Percentiles rank a stretch among this genome's conserved stretches.
phyloP scores from a whole-genome alignment of 2,888 invertebrate species.

The Epirrita christyi region DNA sequence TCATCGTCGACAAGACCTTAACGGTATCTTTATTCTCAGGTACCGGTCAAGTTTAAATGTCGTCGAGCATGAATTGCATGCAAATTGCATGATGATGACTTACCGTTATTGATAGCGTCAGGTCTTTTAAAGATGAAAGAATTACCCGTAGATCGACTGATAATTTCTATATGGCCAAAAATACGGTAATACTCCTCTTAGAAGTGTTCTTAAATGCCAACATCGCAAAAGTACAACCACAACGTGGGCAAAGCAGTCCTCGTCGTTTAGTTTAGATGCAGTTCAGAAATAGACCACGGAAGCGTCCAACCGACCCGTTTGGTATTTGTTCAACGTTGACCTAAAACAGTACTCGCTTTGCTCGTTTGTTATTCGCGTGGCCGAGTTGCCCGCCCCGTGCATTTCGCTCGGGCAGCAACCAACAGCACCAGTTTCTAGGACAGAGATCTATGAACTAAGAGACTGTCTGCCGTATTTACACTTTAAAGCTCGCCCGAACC shows the following conservation, averaged over 20 bases:
- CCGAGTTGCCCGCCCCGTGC: conserved; percentile 59
- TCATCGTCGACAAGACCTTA: background rate
- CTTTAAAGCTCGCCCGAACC: conserved; percentile 1
- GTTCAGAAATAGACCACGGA: conserved; percentile 83
- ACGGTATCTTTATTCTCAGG: conserved; percentile 1
- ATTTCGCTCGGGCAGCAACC: conserved; percentile 49
- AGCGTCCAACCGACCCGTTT: conserved; percentile 83
- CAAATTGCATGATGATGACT: background rate
- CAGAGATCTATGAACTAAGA: conserved; percentile 11
- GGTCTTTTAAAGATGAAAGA: too few relatives aligned
- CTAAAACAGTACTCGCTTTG: conserved; percentile 83
- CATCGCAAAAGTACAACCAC: conserved; percentile 68
- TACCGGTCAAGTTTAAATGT: background rate
- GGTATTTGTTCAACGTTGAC: conserved; percentile 85
- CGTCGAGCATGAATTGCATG: background rate
- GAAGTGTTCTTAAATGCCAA: conserved; percentile 37
- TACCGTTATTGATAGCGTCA: background rate
- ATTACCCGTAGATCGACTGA: background rate
- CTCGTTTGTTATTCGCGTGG: conserved; percentile 81
- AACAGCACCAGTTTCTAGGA: conserved; percentile 44
- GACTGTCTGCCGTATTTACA: background rate
- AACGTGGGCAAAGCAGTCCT: conserved; percentile 60
- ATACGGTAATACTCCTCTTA: conserved; percentile 2
- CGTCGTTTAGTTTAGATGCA: conserved; percentile 75
- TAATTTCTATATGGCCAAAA: background rate